These are phyloP conservation scores for Pipistrellus kuhlii DNA, from an alignment of 2,797 vertebrate genomes.

Conservation along the genomic window DNA sequence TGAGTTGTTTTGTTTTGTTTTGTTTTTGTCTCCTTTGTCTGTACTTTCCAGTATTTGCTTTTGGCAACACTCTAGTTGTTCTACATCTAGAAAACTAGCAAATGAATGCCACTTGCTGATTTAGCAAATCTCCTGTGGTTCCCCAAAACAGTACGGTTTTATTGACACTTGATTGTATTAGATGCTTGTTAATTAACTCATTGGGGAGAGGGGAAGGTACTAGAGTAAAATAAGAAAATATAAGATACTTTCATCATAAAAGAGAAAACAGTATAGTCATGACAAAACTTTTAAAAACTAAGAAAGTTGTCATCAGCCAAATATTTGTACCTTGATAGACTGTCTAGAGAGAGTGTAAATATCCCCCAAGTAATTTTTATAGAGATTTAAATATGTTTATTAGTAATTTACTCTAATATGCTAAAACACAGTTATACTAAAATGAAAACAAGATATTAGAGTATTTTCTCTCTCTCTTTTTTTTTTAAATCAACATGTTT, in stretches of 20 bases:
- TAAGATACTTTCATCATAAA: conserved; percentile 2
- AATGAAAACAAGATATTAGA: conserved; percentile 26
- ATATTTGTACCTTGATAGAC: neutral
- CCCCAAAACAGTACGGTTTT: neutral
- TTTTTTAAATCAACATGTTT: conserved; percentile 60
- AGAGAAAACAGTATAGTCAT: neutral
- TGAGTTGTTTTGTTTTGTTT: neutral
- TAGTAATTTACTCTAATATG: conserved; percentile 4
- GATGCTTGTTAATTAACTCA: conserved; percentile 40
- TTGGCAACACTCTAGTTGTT: neutral
- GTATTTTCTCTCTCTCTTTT: conserved; percentile 33
- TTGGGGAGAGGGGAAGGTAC: neutral
- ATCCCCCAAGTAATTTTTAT: neutral
- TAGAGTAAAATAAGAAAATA: neutral
- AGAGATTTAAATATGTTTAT: neutral
- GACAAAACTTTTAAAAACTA: neutral
- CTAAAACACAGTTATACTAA: neutral
- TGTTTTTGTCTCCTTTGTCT: neutral
- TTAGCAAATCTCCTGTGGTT: neutral
- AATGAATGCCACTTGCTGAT: neutral
- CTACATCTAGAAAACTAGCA: neutral
- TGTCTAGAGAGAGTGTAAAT: neutral
- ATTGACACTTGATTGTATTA: neutral
- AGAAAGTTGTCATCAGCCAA: neutral
- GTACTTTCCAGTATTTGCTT: neutral